Conservation (phyloP, 2,797 vertebrate genomes). For the Discoglossus pictus region DNA sequence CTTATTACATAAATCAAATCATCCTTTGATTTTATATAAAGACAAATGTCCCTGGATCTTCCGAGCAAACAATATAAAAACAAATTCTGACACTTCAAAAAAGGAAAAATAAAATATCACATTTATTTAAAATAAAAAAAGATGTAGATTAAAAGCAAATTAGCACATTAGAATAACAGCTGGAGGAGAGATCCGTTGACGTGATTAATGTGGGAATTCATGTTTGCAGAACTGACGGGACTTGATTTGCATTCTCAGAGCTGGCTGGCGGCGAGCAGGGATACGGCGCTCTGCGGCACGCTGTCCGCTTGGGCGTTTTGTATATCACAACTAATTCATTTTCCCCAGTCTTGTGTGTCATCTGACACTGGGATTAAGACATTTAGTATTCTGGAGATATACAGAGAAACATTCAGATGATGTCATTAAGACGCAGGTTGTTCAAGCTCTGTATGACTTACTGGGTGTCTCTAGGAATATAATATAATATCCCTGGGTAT, state of each 20-base stretch:
- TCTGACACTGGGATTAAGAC: constrained; percentile 12
- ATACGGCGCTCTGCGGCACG: too few species aligned
- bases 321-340: constrained; percentile 12
- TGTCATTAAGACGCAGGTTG: too few species aligned
- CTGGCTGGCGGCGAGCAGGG: not conserved
- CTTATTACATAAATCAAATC: too few species aligned
- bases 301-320: not conserved
- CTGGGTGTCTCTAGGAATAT: too few species aligned
- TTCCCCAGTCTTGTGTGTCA: not conserved
- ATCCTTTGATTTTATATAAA: too few species aligned
- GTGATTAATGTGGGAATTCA: not conserved
- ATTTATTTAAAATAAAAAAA: not conserved
- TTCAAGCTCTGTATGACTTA: too few species aligned
- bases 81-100: too few species aligned
- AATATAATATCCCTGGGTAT: too few species aligned
- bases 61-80: too few species aligned
- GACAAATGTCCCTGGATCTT: too few species aligned
- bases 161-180: not conserved
- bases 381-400: too few species aligned
- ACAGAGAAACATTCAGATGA: too few species aligned
- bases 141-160: constrained; percentile 1
- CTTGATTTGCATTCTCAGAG: constrained; percentile 22
- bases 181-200: constrained; percentile 1
- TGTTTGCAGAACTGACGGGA: not conserved
- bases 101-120: not conserved